Percentiles rank a stretch among this genome's conserved stretches.
phyloP scores from a whole-genome alignment of 2,113 vertebrate species.

The Prionailurus bengalensis region DNA sequence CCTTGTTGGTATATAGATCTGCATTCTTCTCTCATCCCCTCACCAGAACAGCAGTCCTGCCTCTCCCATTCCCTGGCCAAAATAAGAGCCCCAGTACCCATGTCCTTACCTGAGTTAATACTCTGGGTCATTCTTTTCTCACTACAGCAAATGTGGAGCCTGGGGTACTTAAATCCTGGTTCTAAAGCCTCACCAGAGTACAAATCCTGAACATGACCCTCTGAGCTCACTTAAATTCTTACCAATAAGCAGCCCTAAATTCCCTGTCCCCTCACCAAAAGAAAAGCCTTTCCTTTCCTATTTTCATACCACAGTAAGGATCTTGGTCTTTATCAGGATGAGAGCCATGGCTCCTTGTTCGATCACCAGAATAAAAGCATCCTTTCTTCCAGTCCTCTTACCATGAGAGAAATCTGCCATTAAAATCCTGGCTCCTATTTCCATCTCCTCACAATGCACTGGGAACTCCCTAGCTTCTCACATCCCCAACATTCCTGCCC shows the following conservation, averaged over 20 bases:
- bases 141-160: not conserved
- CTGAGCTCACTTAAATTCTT: not conserved
- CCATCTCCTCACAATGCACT: not conserved
- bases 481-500: not conserved
- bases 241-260: conserved; percentile 8
- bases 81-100: not conserved
- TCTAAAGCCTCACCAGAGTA: not conserved
- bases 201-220: not conserved
- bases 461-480: not conserved
- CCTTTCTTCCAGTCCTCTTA: not conserved
- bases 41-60: not conserved
- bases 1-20: not conserved
- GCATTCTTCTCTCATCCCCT: not conserved
- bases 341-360: not conserved
- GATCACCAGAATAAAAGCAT: not conserved
- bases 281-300: not conserved
- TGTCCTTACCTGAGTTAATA: not conserved
- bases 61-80: not conserved
- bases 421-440: not conserved
- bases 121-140: not conserved
- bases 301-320: not conserved
- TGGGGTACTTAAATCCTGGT: not conserved
- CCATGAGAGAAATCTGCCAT: not conserved
- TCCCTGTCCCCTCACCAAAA: not conserved
- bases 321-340: not conserved